phyloP scores from a whole-genome alignment of 1,140 invertebrate species.

The Drosophila miranda region DNA sequence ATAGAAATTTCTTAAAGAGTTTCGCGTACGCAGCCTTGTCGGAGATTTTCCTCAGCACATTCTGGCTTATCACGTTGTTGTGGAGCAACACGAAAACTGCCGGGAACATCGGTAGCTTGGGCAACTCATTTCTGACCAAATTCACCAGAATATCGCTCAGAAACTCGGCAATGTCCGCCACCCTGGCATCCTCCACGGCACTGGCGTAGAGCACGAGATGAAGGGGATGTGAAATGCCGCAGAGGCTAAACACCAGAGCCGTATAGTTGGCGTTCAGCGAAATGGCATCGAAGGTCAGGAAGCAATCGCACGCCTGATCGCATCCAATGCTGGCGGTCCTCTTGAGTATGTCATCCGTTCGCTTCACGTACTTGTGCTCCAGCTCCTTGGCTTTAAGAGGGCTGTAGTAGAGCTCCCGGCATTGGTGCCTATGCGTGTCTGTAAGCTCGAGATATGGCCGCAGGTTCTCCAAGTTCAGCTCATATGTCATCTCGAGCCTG shows the following conservation, averaged over 20 bases:
- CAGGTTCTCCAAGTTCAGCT: neutral
- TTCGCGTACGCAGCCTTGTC: neutral
- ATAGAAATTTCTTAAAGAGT: conserved; percentile 10
- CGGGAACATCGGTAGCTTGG: conserved; percentile 13
- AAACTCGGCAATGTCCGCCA: conserved; percentile 21
- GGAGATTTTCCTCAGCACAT: conserved; percentile 9
- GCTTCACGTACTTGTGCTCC: conserved; percentile 43
- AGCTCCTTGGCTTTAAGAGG: too few relatives aligned
- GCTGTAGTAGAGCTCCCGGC: too few relatives aligned
- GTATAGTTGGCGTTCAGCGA: conserved; percentile 31
- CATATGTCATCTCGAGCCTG: conserved; percentile 7
- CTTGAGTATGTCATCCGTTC: neutral
- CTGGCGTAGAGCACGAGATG: conserved; percentile 33
- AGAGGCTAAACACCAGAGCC: conserved; percentile 23
- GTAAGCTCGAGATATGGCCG: conserved; percentile 18
- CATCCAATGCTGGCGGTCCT: neutral
- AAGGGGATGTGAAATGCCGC: conserved; percentile 32
- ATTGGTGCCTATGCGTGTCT: neutral
- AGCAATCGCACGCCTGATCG: conserved; percentile 33
- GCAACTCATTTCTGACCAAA: conserved; percentile 27
- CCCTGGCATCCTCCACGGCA: conserved; percentile 29
- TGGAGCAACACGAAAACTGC: conserved; percentile 24
- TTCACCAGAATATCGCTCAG: conserved; percentile 40
- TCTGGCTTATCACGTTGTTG: conserved; percentile 24
- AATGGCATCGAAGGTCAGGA: conserved; percentile 32